Percentiles rank a stretch among this genome's conserved stretches.
phyloP scores from a whole-genome alignment of 2,888 invertebrate species.

The Caenorhabditis afra region DNA sequence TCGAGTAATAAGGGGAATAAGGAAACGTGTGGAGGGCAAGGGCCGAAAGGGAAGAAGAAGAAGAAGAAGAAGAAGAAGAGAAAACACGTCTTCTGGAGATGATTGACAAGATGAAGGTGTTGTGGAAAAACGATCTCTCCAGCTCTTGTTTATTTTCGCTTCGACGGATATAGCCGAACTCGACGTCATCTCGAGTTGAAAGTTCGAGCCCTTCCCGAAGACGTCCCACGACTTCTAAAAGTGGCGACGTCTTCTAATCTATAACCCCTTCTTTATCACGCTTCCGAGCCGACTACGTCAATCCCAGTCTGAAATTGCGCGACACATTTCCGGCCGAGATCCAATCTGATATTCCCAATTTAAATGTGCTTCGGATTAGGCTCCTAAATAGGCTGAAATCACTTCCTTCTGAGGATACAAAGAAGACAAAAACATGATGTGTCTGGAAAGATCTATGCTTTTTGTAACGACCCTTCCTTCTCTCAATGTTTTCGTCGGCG shows the following conservation, averaged over 20 bases:
- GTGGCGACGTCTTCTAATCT: background rate
- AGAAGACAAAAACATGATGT: background rate
- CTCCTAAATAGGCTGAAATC: constrained; percentile 6
- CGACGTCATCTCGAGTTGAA: no score
- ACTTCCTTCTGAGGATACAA: constrained; percentile 16
- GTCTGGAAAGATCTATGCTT: background rate
- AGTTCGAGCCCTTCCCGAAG: no score
- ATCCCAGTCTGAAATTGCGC: background rate
- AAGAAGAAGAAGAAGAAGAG: background rate
- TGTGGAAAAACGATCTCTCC: background rate
- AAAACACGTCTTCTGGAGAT: constrained; percentile 22
- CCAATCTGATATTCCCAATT: background rate
- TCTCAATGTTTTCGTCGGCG: background rate
- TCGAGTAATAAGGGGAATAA: background rate
- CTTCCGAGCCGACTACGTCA: background rate
- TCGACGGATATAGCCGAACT: no score
- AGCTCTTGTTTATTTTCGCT: no score
- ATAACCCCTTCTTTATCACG: constrained; percentile 18
- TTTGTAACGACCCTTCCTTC: background rate
- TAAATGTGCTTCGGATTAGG: no score
- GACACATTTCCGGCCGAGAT: background rate
- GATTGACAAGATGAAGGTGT: constrained; percentile 16
- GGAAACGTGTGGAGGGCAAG: constrained; percentile 1
- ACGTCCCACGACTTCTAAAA: no score
- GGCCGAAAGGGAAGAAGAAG: background rate